Conservation (phyloP, 2,888 invertebrate genomes). For the Leptinotarsa peninsularis region DNA sequence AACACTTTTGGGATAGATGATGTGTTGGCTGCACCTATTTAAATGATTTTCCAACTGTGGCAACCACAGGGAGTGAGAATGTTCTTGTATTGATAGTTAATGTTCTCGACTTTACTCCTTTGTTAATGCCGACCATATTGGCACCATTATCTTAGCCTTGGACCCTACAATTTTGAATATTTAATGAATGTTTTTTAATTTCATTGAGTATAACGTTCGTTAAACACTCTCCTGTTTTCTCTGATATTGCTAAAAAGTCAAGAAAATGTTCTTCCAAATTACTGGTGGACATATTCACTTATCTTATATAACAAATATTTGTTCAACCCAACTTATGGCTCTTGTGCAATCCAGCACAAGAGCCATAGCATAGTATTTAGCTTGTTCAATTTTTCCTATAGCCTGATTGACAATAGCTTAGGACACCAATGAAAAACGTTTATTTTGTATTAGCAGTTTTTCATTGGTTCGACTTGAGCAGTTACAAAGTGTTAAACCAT, state of each 20-base stretch:
- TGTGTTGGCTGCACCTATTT: constrained; percentile 35
- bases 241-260: constrained; percentile 30
- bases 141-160: constrained; percentile 48
- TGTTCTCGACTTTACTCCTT: constrained; percentile 46
- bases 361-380: constrained; percentile 11
- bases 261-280: constrained; percentile 35
- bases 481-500: constrained; percentile 28
- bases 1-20: constrained; percentile 32
- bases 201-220: constrained; percentile 21
- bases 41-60: constrained; percentile 36
- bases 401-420: constrained; percentile 15
- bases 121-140: constrained; percentile 23
- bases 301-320: constrained; percentile 21
- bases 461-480: constrained; percentile 37
- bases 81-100: constrained; percentile 29
- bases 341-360: constrained; percentile 10
- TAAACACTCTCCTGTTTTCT: constrained; percentile 27
- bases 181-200: constrained; percentile 21
- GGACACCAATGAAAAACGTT: background rate
- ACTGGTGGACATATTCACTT: constrained; percentile 23
- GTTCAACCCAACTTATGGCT: constrained; percentile 4
- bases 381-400: constrained; percentile 5
- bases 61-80: constrained; percentile 31
- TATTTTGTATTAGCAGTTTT: constrained; percentile 20
- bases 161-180: constrained; percentile 40